Base-by-base conservation (phyloP, 2,888 invertebrate species). In the Unio pictorum region DNA sequence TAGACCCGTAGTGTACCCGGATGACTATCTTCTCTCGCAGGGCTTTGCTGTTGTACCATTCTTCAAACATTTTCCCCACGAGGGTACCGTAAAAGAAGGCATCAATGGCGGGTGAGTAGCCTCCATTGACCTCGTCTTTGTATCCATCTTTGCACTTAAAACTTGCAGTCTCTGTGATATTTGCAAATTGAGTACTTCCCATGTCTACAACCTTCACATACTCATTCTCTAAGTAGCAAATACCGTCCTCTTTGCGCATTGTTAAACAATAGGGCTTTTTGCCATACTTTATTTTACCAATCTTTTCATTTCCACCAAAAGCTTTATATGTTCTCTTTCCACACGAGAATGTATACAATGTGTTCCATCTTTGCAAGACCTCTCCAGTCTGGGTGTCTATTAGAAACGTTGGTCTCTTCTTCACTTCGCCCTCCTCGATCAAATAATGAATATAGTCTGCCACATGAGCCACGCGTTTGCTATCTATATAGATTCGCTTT, bases 161-260 rank as follows among this genome's bases (percentile, higher is more conserved):
- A 23, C 68, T 71, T 18, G 68, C 74, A 2, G 74, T 73, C 23
- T 75, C 74, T 8, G 64, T 61, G n/a, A 70, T 67, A 8, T 63
- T 66, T 23, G 68, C 61, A 56, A 66, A 60, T 26, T 23, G 23
- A 1, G 69, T 58, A 23, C 68, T 45, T 1, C 72, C 56, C 79
- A 81, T 78, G 54, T 81, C 78, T 11, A 81, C 70, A 56, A 83
- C 76, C 4, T 75, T 72, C 11, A 81, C 82, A 60, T 80, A 80
- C 55, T 78, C 68, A 60, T 82, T 82, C 67, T 81, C 82, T 20
- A 82, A 60, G 57, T 72, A 74, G 57, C 83, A 83, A 2, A 20
- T 68, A 4, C 73, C 74, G 4, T 73, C 74, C 0, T 64, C 66
- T 23, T 70, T 67, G 1, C 67, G 71, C 7, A 75, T 56, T 28